Evolutionary conservation across 2,797 vertebrate species (phyloP), one percentile per base, ranked within the genome.

Genomic region (Clarias pachynema): DNA sequence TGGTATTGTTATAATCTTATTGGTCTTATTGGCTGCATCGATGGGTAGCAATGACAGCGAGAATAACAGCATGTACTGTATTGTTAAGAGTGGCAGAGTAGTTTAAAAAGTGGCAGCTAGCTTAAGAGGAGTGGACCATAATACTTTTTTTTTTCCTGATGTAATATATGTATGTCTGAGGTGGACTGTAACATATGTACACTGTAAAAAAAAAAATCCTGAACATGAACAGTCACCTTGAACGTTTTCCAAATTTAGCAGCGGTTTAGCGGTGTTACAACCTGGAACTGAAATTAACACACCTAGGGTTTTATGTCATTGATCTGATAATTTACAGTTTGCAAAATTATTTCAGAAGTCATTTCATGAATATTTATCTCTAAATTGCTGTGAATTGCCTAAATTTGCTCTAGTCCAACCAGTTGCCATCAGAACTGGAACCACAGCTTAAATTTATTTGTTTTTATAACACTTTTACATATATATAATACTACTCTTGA

Each of bases 21-120:
- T 34, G 34, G 1, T 56, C 73, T 79, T 77, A 63, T 62, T 70
- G 82, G 84, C 81, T 78, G 84, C 75, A 57, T 37, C 57, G 40
- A 69, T 75, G 31, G 79, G 79, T 85, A 86, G 87, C 24, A 72
- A 84, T 78, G 84, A 77, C 86, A 84, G 84, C 86, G 81, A 85
- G 85, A 87, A 86, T 87, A 89, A 88, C 69, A 80, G 87, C 68
- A 63, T 79, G 9, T 29, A 74, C 44, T 37, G 5, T 40, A 40
- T 8, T 40, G 40, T 40, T 40, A 8, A 40, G 40, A 40, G 40
- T 40, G 40, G 40, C 40, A 40, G 40, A 40, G 40, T 40, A 40
- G 40, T 8, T 40, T 40, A 40, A 18, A 53, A 49, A 53, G 44
- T 29, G 72, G 72, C 72, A 74, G 72, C 72, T 74, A 10, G 72